Conservation (phyloP, 2,113 vertebrate genomes). For the Gallinago undulata region DNA sequence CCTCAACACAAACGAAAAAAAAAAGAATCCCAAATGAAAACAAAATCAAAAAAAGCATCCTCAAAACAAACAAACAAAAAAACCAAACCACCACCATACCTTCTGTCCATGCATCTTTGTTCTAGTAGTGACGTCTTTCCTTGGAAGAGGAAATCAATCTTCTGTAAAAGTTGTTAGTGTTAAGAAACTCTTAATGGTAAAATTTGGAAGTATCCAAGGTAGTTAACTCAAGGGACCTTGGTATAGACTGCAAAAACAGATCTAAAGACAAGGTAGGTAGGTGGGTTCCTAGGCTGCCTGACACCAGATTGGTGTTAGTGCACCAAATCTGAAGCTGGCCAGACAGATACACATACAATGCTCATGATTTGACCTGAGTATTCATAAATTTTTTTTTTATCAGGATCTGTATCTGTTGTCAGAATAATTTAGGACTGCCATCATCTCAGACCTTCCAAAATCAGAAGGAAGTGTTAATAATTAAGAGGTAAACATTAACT, state of each 20-base stretch:
- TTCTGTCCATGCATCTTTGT: neutral
- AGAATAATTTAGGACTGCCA: neutral
- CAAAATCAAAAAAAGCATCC: rapidly evolving
- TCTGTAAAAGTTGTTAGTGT: neutral
- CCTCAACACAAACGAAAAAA: neutral
- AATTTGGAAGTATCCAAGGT: neutral
- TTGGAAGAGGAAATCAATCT: neutral
- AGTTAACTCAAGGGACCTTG: neutral
- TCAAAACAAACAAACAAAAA: neutral
- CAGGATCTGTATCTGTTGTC: neutral
- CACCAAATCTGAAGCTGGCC: neutral
- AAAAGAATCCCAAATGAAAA: neutral
- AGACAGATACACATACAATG: too few relatives aligned
- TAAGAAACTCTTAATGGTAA: neutral
- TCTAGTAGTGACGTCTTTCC: neutral
- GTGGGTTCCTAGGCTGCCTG: neutral
- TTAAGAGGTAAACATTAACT: neutral
- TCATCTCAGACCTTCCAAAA: neutral
- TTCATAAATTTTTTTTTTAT: neutral
- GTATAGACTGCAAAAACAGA: neutral
- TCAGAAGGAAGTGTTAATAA: neutral
- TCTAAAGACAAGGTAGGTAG: neutral
- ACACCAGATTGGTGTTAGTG: neutral
- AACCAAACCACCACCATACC: rapidly evolving
- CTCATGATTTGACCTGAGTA: neutral